Conservation (phyloP, 2,888 invertebrate species). For the Gasteruption jaculator region DNA sequence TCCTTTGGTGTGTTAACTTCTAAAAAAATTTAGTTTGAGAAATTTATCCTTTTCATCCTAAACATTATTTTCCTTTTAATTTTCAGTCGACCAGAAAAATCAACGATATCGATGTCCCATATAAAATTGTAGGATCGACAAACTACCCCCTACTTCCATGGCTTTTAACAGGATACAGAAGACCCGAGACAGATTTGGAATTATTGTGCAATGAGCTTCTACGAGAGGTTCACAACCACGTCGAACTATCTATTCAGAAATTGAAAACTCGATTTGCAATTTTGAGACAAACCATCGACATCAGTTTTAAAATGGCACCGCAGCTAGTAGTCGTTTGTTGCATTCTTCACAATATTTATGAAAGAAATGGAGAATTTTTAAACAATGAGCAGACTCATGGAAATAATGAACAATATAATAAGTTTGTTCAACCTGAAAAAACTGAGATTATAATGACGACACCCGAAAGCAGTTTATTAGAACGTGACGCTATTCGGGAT, state of each 20-base stretch:
- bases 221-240: too few relatives aligned
- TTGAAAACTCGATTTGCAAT: slow-evolving; percentile 28
- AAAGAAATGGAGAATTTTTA: slow-evolving; percentile 24
- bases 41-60: too few relatives aligned
- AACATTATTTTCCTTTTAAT: too few relatives aligned
- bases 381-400: slow-evolving; percentile 24
- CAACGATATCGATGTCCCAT: slow-evolving; percentile 24
- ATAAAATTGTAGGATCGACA: slow-evolving; percentile 27
- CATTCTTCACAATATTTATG: slow-evolving; percentile 32
- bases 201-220: slow-evolving; percentile 24
- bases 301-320: slow-evolving; percentile 28
- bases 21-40: too few relatives aligned
- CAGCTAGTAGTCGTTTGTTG: slow-evolving; percentile 33
- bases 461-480: slow-evolving; percentile 6
- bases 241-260: too few relatives aligned
- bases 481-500: slow-evolving; percentile 19
- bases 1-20: slow-evolving; percentile 16
- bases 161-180: slow-evolving; percentile 26
- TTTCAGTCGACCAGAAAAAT: too few relatives aligned
- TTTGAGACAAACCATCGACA: slow-evolving; percentile 27
- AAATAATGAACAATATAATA: slow-evolving; percentile 16
- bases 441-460: slow-evolving; percentile 15
- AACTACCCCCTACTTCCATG: slow-evolving; percentile 27
- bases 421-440: slow-evolving; percentile 28
- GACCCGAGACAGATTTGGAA: slow-evolving; percentile 16